These are phyloP conservation scores for Conus betulinus DNA, from an alignment of 1,140 invertebrate species.

Conservation along the genomic window DNA sequence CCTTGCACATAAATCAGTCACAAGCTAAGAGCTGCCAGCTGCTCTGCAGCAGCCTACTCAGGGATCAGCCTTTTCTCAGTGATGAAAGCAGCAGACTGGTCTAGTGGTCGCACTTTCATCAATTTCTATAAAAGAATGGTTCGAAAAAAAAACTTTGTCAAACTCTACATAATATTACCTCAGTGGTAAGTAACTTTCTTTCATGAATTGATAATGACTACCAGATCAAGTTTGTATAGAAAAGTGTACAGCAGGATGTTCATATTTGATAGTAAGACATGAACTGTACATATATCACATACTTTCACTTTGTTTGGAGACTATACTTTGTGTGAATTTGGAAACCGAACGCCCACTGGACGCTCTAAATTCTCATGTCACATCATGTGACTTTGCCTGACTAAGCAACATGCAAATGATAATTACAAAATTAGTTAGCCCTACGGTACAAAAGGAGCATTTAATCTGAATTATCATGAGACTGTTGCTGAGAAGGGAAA, in stretches of 20 bases:
- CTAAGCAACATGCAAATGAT: background rate
- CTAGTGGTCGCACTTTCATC: background rate
- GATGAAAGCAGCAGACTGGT: background rate
- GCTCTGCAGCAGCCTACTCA: background rate
- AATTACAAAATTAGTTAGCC: background rate
- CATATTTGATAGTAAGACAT: background rate
- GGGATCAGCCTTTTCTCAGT: background rate
- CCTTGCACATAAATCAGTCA: background rate
- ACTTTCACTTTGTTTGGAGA: too few species aligned
- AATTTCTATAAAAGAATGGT: background rate
- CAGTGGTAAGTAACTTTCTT: background rate
- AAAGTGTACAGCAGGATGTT: too few species aligned
- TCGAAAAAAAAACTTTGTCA: background rate
- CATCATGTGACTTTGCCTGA: background rate
- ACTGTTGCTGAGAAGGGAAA: background rate
- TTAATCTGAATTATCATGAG: background rate
- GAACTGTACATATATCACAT: too few species aligned
- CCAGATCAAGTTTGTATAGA: too few species aligned
- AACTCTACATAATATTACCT: background rate
- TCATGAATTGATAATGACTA: background rate
- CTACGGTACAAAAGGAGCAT: background rate
- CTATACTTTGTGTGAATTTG: too few species aligned
- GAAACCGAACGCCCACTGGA: too few species aligned
- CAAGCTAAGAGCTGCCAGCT: background rate
- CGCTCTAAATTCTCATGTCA: background rate